Percentiles rank a stretch among this genome's conserved stretches.
Evolutionary conservation across 2,888 invertebrate species (phyloP).

Genomic region (Drosophila suboccidentalis): DNA sequence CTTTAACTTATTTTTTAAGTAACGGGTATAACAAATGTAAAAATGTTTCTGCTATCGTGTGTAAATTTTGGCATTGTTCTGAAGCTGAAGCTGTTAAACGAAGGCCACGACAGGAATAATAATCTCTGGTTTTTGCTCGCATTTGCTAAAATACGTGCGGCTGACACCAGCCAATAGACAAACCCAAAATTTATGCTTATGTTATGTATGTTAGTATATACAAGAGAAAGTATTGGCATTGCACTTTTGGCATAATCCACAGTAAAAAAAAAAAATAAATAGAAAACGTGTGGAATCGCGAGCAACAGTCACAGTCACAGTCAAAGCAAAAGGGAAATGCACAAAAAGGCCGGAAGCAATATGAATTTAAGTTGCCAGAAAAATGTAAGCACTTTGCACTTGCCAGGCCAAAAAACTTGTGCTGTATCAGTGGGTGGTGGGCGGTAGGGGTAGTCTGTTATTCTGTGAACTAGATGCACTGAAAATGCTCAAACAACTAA

Average conservation of each 20-base stretch:
- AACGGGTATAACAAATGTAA: neutral
- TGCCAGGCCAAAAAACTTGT: slow-evolving; percentile 50
- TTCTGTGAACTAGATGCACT: neutral
- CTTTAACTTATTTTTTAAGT: too few species aligned
- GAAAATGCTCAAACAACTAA: neutral
- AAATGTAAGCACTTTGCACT: slow-evolving; percentile 80
- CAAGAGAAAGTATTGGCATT: slow-evolving; percentile 57
- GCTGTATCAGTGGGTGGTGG: neutral
- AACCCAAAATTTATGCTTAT: slow-evolving; percentile 1
- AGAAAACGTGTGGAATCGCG: neutral
- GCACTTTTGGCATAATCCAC: slow-evolving; percentile 45
- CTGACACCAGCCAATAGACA: slow-evolving; percentile 1
- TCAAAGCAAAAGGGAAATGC: slow-evolving; percentile 44
- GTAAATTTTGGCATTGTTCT: slow-evolving; percentile 49
- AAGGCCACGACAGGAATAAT: slow-evolving; percentile 55
- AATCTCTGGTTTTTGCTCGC: slow-evolving; percentile 52
- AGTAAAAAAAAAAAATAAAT: neutral
- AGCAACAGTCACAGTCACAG: neutral
- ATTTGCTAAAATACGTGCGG: neutral
- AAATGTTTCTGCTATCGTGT: slow-evolving; percentile 3
- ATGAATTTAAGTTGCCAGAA: slow-evolving; percentile 82
- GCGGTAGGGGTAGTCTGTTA: neutral
- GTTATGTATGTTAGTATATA: slow-evolving; percentile 2
- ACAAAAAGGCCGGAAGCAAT: slow-evolving; percentile 76
- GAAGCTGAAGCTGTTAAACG: neutral